These are phyloP conservation scores for Zaprionus kolodkinae DNA, from an alignment of 1,140 invertebrate genomes.

Conservation along the genomic window DNA sequence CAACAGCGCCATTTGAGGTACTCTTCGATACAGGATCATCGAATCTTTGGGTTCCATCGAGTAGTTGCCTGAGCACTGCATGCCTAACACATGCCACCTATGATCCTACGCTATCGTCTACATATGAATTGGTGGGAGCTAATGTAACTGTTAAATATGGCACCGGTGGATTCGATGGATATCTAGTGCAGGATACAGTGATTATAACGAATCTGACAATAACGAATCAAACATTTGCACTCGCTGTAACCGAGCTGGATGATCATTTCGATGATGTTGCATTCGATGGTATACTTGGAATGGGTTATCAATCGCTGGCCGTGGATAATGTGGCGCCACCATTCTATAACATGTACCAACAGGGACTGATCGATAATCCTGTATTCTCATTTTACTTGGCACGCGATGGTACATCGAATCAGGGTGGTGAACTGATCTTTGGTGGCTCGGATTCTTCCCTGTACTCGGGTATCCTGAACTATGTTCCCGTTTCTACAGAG, in stretches of 20 bases:
- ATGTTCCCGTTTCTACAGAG: slow-evolving; percentile 47
- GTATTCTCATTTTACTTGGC: slow-evolving; percentile 96
- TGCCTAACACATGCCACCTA: slow-evolving; percentile 93
- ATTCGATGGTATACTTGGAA: slow-evolving; percentile 98
- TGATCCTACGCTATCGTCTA: slow-evolving; percentile 91
- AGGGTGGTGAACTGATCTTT: slow-evolving; percentile 58
- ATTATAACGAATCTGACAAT: slow-evolving; percentile 88
- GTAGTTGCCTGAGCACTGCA: slow-evolving; percentile 93
- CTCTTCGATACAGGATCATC: slow-evolving; percentile 99
- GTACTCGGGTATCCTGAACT: slow-evolving; percentile 48
- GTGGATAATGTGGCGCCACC: slow-evolving; percentile 95
- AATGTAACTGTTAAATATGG: slow-evolving; percentile 97
- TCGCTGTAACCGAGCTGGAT: slow-evolving; percentile 96
- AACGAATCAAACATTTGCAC: slow-evolving; percentile 95
- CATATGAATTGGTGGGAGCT: slow-evolving; percentile 95
- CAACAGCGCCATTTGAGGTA: slow-evolving; percentile 96
- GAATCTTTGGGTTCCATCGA: slow-evolving; percentile 99
- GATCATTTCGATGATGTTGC: slow-evolving; percentile 95
- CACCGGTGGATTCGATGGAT: slow-evolving; percentile 97
- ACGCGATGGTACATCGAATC: slow-evolving; percentile 14
- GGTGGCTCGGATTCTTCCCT: slow-evolving; percentile 50
- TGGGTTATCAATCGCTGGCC: slow-evolving; percentile 94
- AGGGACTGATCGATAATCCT: slow-evolving; percentile 90
- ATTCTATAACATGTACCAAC: slow-evolving; percentile 97
- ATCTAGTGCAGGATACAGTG: slow-evolving; percentile 94